Conservation (phyloP, 1,140 invertebrate species). For the Leptopilina boulardi region DNA sequence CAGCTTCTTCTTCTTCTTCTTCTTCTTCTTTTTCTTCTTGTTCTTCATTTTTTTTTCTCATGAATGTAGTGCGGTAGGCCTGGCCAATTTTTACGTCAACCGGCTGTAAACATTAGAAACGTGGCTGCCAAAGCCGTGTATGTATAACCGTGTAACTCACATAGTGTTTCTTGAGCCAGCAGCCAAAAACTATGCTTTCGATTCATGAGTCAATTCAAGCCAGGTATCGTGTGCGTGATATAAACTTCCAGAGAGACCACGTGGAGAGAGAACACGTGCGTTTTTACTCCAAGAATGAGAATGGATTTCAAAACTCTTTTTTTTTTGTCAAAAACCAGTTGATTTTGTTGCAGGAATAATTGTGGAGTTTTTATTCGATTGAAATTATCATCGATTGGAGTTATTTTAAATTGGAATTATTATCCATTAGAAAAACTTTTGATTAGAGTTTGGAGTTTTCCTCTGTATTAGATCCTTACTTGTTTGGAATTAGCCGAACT, state of each 20-base stretch:
- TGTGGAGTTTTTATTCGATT: no score
- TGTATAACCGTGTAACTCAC: slow-evolving; percentile 53
- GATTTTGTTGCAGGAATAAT: no score
- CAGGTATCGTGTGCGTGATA: slow-evolving; percentile 24
- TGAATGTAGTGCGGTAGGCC: slow-evolving; percentile 59
- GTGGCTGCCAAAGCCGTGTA: slow-evolving; percentile 69
- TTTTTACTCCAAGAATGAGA: background rate
- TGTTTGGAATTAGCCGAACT: no score
- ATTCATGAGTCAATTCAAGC: slow-evolving; percentile 49
- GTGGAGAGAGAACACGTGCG: slow-evolving; percentile 8
- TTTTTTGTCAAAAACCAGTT: no score
- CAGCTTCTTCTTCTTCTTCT: slow-evolving; percentile 62
- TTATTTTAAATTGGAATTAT: no score
- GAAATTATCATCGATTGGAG: no score
- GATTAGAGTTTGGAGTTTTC: no score
- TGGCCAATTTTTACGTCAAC: slow-evolving; percentile 71
- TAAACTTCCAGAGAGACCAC: slow-evolving; percentile 11
- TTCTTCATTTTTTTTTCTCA: slow-evolving; percentile 55
- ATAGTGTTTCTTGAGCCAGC: slow-evolving; percentile 48
- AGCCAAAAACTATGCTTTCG: slow-evolving; percentile 47
- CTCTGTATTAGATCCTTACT: no score
- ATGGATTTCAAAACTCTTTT: background rate
- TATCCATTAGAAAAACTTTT: no score
- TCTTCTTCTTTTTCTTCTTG: no score
- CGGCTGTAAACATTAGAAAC: slow-evolving; percentile 72